phyloP scores from a whole-genome alignment of 2,797 vertebrate species.

The Lepidocolaptes lacrymiger region DNA sequence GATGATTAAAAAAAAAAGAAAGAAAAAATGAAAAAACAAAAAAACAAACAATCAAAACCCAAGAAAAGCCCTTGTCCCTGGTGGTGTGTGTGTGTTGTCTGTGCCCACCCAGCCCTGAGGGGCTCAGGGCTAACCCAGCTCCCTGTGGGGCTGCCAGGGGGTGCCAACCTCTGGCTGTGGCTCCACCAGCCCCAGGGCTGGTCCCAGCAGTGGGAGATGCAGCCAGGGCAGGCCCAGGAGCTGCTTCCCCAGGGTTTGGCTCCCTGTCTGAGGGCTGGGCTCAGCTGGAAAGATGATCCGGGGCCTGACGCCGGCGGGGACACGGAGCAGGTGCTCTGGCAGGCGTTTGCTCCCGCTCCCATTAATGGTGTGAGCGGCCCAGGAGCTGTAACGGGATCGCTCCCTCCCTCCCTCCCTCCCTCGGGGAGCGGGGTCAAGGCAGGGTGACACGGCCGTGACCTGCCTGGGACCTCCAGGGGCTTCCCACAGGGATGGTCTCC shows the following conservation, averaged over 20 bases:
- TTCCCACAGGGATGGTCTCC: neutral
- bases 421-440: neutral
- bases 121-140: neutral
- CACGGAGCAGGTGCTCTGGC: conserved; percentile 40
- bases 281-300: conserved; percentile 16
- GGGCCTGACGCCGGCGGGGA: neutral
- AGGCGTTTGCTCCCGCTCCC: neutral
- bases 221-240: neutral
- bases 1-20: neutral
- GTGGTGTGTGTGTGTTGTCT: neutral
- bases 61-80: neutral
- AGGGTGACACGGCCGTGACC: neutral
- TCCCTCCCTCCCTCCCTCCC: neutral
- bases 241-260: neutral
- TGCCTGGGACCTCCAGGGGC: neutral
- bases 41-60: rapidly evolving
- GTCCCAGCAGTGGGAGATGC: rapidly evolving
- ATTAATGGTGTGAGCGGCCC: neutral
- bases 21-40: neutral
- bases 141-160: rapidly evolving
- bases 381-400: neutral
- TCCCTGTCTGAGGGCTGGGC: neutral
- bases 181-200: neutral
- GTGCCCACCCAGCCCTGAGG: neutral
- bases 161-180: neutral